phyloP scores from a whole-genome alignment of 2,797 vertebrate species.

The Thunnus albacares region DNA sequence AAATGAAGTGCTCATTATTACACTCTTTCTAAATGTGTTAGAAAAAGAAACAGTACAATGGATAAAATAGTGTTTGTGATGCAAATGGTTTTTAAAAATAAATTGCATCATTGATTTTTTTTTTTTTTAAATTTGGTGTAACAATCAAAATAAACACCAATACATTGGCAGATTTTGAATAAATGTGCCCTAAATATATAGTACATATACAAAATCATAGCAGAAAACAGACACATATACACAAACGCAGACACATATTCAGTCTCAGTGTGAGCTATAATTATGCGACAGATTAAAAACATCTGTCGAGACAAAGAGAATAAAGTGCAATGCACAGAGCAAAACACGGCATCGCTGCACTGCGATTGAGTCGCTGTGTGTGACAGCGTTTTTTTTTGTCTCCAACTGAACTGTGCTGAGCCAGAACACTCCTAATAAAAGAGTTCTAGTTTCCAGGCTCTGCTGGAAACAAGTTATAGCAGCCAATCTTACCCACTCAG shows the following conservation, averaged over 20 bases:
- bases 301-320: slow-evolving; percentile 42
- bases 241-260: slow-evolving; percentile 15
- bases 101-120: not conserved
- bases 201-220: not conserved
- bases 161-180: not conserved
- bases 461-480: slow-evolving; percentile 65
- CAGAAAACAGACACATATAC: not conserved
- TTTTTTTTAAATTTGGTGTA: not conserved
- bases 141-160: not conserved
- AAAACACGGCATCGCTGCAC: slow-evolving; percentile 16
- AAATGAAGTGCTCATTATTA: not conserved
- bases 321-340: slow-evolving; percentile 13
- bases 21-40: not conserved
- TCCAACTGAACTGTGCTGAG: slow-evolving; percentile 46
- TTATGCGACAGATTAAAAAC: slow-evolving; percentile 48
- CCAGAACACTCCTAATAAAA: slow-evolving; percentile 56
- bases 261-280: slow-evolving; percentile 25
- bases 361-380: slow-evolving; percentile 49
- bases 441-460: slow-evolving; percentile 47
- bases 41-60: not conserved
- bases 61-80: not conserved
- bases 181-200: slow-evolving; percentile 10
- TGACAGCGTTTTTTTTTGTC: slow-evolving; percentile 54
- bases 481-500: slow-evolving; percentile 65
- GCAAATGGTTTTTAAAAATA: not conserved